Conservation (phyloP, 2,113 vertebrate species). For the Neogale vison region DNA sequence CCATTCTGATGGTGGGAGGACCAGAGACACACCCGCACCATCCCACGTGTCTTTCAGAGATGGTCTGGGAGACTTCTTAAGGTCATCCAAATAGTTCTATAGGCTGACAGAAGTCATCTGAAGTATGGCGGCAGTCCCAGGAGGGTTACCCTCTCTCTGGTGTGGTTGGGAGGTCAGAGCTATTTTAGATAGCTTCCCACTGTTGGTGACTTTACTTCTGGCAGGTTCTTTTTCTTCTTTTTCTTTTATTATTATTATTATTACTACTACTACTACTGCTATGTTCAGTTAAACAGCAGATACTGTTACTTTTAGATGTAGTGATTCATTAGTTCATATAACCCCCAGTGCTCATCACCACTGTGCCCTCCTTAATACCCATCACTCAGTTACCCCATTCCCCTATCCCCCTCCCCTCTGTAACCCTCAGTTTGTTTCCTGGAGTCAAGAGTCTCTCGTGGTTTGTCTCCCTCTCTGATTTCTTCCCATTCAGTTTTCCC, state of each 20-base stretch:
- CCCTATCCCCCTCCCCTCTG: no score
- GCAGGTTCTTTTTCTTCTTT: no score
- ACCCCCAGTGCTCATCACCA: background rate
- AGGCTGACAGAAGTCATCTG: background rate
- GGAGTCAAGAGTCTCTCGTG: no score
- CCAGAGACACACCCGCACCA: background rate
- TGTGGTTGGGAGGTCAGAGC: background rate
- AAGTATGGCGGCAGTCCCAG: background rate
- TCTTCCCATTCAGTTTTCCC: no score
- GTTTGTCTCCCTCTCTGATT: no score
- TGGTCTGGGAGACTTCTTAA: background rate
- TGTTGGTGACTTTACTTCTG: background rate
- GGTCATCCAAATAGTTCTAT: background rate
- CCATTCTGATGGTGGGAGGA: background rate
- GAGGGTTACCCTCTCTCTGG: background rate
- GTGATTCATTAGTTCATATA: background rate
- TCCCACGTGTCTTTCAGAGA: rapidly evolving
- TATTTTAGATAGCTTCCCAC: background rate
- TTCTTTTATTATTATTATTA: no score
- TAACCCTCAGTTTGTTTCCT: no score
- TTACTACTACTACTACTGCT: no score
- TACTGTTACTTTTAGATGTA: background rate
- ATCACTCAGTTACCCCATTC: no score
- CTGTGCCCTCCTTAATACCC: no score
- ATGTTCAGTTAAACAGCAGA: no score